Evolutionary conservation across 2,888 invertebrate genomes (phyloP), one percentile per base, ranked within the genome.

Genomic region (Parapristionchus giblindavisi): DNA sequence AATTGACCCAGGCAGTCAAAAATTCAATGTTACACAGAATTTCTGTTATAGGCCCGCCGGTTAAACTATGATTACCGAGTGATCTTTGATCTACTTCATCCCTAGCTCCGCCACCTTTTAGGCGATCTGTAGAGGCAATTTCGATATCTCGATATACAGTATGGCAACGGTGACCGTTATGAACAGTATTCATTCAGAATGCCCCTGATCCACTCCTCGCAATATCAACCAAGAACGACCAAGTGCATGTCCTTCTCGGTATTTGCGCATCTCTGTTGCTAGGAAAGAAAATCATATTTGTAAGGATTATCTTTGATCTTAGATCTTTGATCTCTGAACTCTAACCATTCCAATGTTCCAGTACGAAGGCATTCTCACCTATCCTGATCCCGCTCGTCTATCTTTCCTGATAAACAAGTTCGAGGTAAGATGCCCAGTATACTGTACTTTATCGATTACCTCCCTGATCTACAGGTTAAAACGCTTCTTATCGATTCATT

Each of bases 351-450:
- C 8, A n/a, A n/a, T 54, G 34, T 78, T 83, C 24, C 78, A 83
- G 83, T 83, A 75, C 77, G 83, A 83, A 77, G 83, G 83, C 3
- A 76, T 75, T 0, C 48, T 77, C 11, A 74, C 79, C 66, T 81
- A 81, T 43, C 83, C 83, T 17, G 83, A 83, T 66, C 77, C 79
- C 4, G 78, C 83, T 11, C 66, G 83, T 27, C 56, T 81, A 11
- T 52, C 80, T 0, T 81, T 81, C 66, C 77, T 83, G 17, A 77
- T 81, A 27, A 43, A 73, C 34, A 83, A 83, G 51, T 81, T 81
- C 63, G 72, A 79, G 60, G 82, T 80, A 56, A 58, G 38, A n/a
- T 38, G 8, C 29, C 32, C 14, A 14, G 24, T 54, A 54, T 6
- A n/a, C 24, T 24, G 6, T n/a, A 24, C 24, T 24, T 54, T 54